Percentiles rank a stretch among this genome's conserved stretches.
Evolutionary conservation across 2,113 vertebrate species (phyloP).

Genomic region (Agapornis roseicollis): DNA sequence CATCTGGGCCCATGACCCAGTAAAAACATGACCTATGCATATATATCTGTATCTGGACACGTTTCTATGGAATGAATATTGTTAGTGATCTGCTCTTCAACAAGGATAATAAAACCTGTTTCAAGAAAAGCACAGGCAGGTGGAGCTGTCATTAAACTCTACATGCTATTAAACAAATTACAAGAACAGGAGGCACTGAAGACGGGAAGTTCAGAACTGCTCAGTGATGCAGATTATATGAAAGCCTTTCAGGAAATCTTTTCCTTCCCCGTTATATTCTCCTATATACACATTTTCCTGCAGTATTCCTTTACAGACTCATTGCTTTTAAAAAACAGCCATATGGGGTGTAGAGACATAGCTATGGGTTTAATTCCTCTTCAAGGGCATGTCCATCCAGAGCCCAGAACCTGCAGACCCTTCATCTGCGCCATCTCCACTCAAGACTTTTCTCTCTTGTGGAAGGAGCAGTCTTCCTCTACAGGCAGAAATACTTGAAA

Average conservation of each 20-base stretch:
- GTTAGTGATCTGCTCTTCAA: neutral
- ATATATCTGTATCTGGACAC: neutral
- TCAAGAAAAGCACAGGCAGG: neutral
- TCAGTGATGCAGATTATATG: neutral
- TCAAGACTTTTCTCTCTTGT: neutral
- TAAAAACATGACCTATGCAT: neutral
- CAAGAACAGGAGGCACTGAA: neutral
- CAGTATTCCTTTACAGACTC: neutral
- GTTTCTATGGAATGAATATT: neutral
- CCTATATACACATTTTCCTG: neutral
- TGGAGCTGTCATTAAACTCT: neutral
- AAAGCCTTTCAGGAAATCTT: constrained; percentile 1
- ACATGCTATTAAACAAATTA: neutral
- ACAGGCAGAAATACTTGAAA: neutral
- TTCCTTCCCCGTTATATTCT: neutral
- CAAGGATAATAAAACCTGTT: neutral
- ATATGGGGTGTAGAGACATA: accelerated
- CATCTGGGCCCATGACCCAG: neutral
- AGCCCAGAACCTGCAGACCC: neutral
- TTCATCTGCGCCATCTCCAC: neutral
- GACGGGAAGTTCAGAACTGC: neutral
- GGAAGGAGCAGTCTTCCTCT: neutral
- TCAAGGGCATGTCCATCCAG: neutral
- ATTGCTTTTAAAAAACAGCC: neutral
- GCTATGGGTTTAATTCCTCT: neutral